These are phyloP conservation scores for Leptinotarsa rubiginosa DNA, from an alignment of 2,888 invertebrate species.

Conservation along the genomic window DNA sequence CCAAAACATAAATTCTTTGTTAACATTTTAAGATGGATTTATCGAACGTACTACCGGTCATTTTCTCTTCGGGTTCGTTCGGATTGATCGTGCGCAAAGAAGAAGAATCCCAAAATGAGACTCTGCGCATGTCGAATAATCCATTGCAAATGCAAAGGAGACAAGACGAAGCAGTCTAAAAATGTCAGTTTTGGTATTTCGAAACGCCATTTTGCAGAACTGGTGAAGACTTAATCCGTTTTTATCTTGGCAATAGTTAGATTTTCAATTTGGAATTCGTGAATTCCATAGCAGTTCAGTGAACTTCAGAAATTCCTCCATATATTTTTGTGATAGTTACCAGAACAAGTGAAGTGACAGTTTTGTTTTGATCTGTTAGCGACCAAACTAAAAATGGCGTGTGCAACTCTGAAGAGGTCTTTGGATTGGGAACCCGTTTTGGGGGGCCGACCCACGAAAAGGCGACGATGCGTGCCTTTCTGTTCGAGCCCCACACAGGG, in stretches of 20 bases:
- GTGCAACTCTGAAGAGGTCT: conserved; percentile 95
- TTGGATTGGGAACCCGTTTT: conserved; percentile 94
- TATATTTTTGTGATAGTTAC: conserved; percentile 51
- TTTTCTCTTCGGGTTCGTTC: neutral
- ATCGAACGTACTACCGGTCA: too few relatives aligned
- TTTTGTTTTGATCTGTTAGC: conserved; percentile 55
- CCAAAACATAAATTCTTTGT: too few relatives aligned
- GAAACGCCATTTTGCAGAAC: conserved; percentile 62
- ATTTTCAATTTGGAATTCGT: conserved; percentile 21
- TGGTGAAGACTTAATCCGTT: conserved; percentile 40
- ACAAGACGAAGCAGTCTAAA: conserved; percentile 44
- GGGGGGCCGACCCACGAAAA: conserved; percentile 87
- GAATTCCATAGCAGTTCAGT: conserved; percentile 28
- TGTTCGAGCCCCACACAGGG: conserved; percentile 73
- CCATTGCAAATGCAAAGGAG: conserved; percentile 27
- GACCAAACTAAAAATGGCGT: conserved; percentile 84
- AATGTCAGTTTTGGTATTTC: conserved; percentile 59
- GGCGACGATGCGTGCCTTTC: conserved; percentile 92
- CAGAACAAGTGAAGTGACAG: conserved; percentile 56
- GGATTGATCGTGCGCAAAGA: conserved; percentile 6
- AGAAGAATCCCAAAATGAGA: neutral
- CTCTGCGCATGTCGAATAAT: conserved; percentile 33
- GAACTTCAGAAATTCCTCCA: conserved; percentile 30
- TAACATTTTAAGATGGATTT: too few relatives aligned
- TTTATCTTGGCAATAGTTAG: conserved; percentile 32